Percentiles rank a stretch among this genome's conserved stretches.
phyloP scores from a whole-genome alignment of 2,797 vertebrate genomes.

The Tenualosa ilisha region DNA sequence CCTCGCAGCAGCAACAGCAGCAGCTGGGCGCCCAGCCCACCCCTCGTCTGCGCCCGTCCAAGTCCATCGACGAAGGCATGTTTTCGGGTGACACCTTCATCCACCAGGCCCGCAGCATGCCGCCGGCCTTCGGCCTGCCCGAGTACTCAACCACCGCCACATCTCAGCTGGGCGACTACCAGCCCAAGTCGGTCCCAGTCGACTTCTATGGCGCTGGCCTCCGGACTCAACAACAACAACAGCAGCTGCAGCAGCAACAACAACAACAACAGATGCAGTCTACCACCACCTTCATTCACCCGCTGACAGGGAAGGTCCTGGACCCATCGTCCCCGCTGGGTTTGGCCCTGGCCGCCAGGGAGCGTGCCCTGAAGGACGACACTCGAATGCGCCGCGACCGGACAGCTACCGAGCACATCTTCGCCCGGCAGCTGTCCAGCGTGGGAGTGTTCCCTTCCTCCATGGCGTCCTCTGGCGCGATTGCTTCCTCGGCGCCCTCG shows the following conservation, averaged over 20 bases:
- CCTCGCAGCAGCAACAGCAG: conserved; percentile 68
- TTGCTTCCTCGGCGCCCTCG: conserved; percentile 60
- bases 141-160: conserved; percentile 72
- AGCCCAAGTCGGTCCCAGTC: conserved; percentile 78
- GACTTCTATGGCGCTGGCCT: conserved; percentile 74
- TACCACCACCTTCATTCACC: conserved; percentile 86
- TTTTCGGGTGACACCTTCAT: conserved; percentile 87
- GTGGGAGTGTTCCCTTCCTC: conserved; percentile 67
- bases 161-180: conserved; percentile 70
- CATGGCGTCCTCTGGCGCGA: conserved; percentile 57
- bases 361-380: conserved; percentile 86
- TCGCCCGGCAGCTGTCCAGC: conserved; percentile 73
- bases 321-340: conserved; percentile 88
- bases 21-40: conserved; percentile 71
- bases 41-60: conserved; percentile 85
- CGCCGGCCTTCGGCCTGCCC: conserved; percentile 77
- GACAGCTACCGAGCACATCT: conserved; percentile 68
- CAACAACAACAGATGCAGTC: conserved; percentile 47
- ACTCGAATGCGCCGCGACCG: conserved; percentile 68
- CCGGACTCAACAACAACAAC: conserved; percentile 57
- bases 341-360: conserved; percentile 86
- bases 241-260: conserved; percentile 42
- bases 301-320: conserved; percentile 88
- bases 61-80: conserved; percentile 93
- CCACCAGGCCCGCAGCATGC: conserved; percentile 84